Conservation (phyloP, 2,888 invertebrate genomes). For the Scaptomyza tumidula region DNA sequence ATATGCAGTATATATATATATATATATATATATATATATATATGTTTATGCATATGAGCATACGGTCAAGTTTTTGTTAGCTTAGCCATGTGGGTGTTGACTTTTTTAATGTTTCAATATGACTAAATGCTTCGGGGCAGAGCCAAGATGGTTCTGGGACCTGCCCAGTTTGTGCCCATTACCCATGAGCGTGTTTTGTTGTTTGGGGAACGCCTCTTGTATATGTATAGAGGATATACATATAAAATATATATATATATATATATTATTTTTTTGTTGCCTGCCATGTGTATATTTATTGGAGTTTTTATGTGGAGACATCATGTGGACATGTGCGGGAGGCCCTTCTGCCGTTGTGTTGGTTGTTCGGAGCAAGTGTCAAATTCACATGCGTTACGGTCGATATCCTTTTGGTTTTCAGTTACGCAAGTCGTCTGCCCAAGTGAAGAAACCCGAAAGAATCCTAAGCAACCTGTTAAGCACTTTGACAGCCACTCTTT, state of each 20-base stretch:
- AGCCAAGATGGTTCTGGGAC: slow-evolving; percentile 46
- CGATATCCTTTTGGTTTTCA: slow-evolving; percentile 79
- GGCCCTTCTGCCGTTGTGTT: slow-evolving; percentile 24
- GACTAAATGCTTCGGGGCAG: slow-evolving; percentile 72
- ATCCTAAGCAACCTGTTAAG: slow-evolving; percentile 52
- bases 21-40: neutral
- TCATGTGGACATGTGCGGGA: slow-evolving; percentile 59
- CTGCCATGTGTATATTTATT: slow-evolving; percentile 42
- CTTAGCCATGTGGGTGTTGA: slow-evolving; percentile 77
- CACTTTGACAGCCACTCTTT: slow-evolving; percentile 69
- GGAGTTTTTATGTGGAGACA: slow-evolving; percentile 39
- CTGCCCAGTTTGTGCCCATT: slow-evolving; percentile 52
- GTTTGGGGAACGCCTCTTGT: slow-evolving; percentile 45
- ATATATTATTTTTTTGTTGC: slow-evolving; percentile 24
- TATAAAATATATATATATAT: neutral
- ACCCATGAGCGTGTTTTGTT: slow-evolving; percentile 53
- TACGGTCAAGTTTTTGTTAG: slow-evolving; percentile 67
- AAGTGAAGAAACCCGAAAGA: slow-evolving; percentile 38
- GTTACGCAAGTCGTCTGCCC: slow-evolving; percentile 63
- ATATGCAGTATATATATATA: neutral
- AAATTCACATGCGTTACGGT: slow-evolving; percentile 70
- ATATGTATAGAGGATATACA: slow-evolving; percentile 2
- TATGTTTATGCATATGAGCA: slow-evolving; percentile 29
- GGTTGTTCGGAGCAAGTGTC: slow-evolving; percentile 60
- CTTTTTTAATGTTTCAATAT: slow-evolving; percentile 81